Percentiles rank a stretch among this genome's conserved stretches.
These are phyloP conservation scores for Sarcophaga bullata DNA, from an alignment of 1,140 invertebrate genomes.

Conservation along the genomic window DNA sequence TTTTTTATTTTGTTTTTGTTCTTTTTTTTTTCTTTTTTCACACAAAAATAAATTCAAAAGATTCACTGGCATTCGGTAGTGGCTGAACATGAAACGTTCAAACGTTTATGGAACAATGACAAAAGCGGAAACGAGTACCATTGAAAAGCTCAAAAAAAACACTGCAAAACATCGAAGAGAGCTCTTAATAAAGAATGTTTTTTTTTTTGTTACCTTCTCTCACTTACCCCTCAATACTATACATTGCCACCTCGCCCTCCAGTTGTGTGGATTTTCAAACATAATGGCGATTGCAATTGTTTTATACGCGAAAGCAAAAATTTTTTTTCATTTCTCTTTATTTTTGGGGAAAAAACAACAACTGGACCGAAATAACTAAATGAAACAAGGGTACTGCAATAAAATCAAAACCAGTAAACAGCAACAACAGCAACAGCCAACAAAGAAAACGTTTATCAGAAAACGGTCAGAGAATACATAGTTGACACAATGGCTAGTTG, in stretches of 20 bases:
- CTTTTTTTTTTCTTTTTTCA: too few relatives aligned
- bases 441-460: too few relatives aligned
- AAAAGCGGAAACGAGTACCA: not conserved
- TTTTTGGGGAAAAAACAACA: not conserved
- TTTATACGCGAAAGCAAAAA: not conserved
- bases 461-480: too few relatives aligned
- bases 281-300: conserved; percentile 1
- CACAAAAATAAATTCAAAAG: not conserved
- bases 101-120: not conserved
- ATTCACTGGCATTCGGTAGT: not conserved
- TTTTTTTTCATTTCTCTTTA: not conserved
- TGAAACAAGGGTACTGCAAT: not conserved
- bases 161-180: not conserved
- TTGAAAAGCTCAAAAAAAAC: not conserved
- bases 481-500: too few relatives aligned
- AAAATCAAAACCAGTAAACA: not conserved
- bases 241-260: not conserved
- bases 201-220: not conserved
- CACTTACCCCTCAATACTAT: not conserved
- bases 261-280: not conserved
- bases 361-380: not conserved
- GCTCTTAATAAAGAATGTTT: not conserved
- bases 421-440: too few relatives aligned
- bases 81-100: not conserved
- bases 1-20: not conserved